Percentiles rank a stretch among this genome's conserved stretches.
These are phyloP conservation scores for Caerostris darwini DNA, from an alignment of 1,140 invertebrate species.

Conservation along the genomic window DNA sequence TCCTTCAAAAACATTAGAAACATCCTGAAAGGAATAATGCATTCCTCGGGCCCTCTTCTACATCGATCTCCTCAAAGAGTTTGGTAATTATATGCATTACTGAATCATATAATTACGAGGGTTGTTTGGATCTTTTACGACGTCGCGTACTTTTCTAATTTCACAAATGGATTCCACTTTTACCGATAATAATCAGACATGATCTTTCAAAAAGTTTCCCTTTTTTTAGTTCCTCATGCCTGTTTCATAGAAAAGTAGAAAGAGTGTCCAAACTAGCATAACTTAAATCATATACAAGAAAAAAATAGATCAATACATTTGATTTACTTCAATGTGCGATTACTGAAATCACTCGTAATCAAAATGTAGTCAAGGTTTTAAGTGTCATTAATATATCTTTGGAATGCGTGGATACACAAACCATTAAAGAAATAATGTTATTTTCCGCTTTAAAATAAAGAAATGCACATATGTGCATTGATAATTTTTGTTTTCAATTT, in stretches of 20 bases:
- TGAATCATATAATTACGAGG: slow-evolving; percentile 61
- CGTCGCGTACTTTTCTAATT: slow-evolving; percentile 49
- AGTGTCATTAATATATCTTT: too few relatives aligned
- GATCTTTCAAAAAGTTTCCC: not conserved
- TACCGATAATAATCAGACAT: slow-evolving; percentile 21
- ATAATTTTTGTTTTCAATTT: too few relatives aligned
- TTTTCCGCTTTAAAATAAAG: too few relatives aligned
- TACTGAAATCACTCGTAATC: not conserved
- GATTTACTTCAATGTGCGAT: slow-evolving; percentile 9
- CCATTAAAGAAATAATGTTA: too few relatives aligned
- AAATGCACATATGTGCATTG: too few relatives aligned
- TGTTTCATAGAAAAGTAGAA: not conserved
- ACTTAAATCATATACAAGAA: not conserved
- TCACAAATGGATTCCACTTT: slow-evolving; percentile 53
- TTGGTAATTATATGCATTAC: slow-evolving; percentile 64
- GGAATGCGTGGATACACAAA: too few relatives aligned
- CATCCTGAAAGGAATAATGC: slow-evolving; percentile 24
- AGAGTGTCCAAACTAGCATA: not conserved
- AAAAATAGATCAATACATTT: not conserved
- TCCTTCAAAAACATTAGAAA: slow-evolving; percentile 23
- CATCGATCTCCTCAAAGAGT: not conserved
- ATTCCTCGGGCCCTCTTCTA: not conserved
- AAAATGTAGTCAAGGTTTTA: not conserved
- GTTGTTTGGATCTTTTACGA: slow-evolving; percentile 40
- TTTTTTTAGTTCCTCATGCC: slow-evolving; percentile 1